phyloP scores from a whole-genome alignment of 2,888 invertebrate genomes.

The Drosophila prostipennis region DNA sequence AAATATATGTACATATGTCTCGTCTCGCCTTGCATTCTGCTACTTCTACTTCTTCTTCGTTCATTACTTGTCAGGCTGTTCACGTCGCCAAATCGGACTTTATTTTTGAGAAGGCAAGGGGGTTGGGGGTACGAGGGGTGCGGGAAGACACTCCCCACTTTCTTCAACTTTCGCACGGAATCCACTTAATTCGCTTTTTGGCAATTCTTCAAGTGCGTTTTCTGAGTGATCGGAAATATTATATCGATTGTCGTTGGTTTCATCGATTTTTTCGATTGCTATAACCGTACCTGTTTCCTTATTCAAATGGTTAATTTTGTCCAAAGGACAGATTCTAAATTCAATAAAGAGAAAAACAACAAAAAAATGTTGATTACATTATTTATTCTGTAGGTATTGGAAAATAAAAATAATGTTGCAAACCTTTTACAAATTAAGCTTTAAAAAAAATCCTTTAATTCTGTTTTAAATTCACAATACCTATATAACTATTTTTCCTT shows the following conservation, averaged over 20 bases:
- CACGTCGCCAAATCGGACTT: conserved; percentile 18
- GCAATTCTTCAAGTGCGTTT: conserved; percentile 1
- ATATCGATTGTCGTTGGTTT: background rate
- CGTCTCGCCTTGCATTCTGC: conserved; percentile 12
- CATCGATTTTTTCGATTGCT: background rate
- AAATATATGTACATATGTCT: background rate
- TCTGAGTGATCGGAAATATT: background rate
- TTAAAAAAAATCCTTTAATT: too few species aligned
- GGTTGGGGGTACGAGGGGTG: background rate
- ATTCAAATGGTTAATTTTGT: too few species aligned
- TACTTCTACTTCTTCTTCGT: background rate
- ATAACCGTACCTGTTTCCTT: too few species aligned
- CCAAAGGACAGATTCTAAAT: too few species aligned
- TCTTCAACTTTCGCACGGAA: conserved; percentile 35
- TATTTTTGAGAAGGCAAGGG: background rate
- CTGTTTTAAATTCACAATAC: background rate
- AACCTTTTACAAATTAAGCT: too few species aligned
- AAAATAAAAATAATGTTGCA: too few species aligned
- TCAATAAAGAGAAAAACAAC: too few species aligned
- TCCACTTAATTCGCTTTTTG: conserved; percentile 13
- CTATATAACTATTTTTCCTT: background rate
- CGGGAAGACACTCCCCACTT: conserved; percentile 26
- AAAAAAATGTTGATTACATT: too few species aligned
- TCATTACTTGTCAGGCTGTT: conserved; percentile 24
- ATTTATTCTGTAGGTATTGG: too few species aligned